phyloP scores from a whole-genome alignment of 2,888 invertebrate genomes.

The Drosophila atripex region DNA sequence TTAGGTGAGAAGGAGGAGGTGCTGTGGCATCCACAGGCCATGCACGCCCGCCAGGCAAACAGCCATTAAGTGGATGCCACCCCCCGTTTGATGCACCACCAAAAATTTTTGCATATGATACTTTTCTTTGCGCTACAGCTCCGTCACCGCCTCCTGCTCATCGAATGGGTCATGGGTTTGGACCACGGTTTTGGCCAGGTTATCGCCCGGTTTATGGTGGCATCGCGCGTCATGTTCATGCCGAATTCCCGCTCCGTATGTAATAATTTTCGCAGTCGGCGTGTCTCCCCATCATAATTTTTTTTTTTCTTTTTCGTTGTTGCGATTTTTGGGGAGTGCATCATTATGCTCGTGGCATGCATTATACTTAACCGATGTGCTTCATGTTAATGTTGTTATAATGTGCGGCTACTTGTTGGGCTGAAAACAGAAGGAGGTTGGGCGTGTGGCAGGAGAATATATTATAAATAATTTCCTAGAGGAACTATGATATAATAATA shows the following conservation, averaged over 20 bases:
- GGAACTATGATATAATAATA: not conserved
- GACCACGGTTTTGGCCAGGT: slow-evolving; percentile 50
- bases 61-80: slow-evolving; percentile 63
- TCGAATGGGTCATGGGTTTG: slow-evolving; percentile 55
- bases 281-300: slow-evolving; percentile 45
- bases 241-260: slow-evolving; percentile 58
- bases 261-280: slow-evolving; percentile 66
- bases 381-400: slow-evolving; percentile 55
- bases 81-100: slow-evolving; percentile 11
- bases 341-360: slow-evolving; percentile 46
- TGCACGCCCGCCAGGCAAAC: slow-evolving; percentile 63
- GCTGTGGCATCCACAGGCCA: slow-evolving; percentile 57
- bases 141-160: slow-evolving; percentile 26
- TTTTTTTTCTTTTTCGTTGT: not conserved
- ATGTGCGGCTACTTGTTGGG: slow-evolving; percentile 59
- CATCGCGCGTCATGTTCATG: slow-evolving; percentile 69
- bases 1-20: slow-evolving; percentile 26
- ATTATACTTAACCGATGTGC: slow-evolving; percentile 31
- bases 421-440: slow-evolving; percentile 2
- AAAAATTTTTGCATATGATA: slow-evolving; percentile 67
- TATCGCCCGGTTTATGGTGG: slow-evolving; percentile 73
- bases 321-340: slow-evolving; percentile 46
- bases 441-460: not conserved
- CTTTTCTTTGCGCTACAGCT: slow-evolving; percentile 24
- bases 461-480: not conserved